Evolutionary conservation across 2,797 vertebrate genomes (phyloP).

Genomic region (Stomatorhinus walkeri): DNA sequence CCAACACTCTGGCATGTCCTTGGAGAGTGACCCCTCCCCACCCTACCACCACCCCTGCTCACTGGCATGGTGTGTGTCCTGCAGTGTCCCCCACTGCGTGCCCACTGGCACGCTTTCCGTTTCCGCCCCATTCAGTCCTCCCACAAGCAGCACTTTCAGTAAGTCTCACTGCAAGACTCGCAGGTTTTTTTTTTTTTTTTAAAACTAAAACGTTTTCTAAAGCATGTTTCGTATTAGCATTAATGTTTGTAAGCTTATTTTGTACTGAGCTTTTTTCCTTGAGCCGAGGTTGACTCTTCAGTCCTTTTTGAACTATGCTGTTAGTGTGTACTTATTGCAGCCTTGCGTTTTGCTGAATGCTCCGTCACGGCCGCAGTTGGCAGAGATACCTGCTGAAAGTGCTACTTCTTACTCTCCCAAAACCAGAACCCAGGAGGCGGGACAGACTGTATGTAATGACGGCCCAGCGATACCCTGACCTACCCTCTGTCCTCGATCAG

Average conservation of each 20-base stretch:
- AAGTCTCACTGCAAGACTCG: constrained; percentile 23
- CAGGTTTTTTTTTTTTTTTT: neutral
- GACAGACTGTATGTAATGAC: neutral
- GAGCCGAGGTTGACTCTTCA: neutral
- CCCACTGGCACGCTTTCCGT: constrained; percentile 7
- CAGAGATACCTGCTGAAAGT: constrained; percentile 14
- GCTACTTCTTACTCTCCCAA: constrained; percentile 10
- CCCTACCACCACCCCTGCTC: neutral
- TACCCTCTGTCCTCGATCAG: constrained; percentile 28
- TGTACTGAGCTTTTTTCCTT: constrained; percentile 16
- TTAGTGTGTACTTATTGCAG: neutral
- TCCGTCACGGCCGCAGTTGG: neutral
- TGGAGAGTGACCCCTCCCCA: neutral
- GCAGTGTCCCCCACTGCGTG: neutral
- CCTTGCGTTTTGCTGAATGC: neutral
- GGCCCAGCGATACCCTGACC: constrained; percentile 2
- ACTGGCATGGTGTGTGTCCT: constrained; percentile 18
- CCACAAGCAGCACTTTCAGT: constrained; percentile 33
- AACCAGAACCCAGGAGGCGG: neutral
- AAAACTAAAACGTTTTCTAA: constrained; percentile 28
- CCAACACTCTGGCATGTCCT: neutral
- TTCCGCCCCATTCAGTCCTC: constrained; percentile 23
- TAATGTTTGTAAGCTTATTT: constrained; percentile 24
- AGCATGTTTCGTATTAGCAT: constrained; percentile 29
- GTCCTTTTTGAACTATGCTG: neutral